These are phyloP conservation scores for Shargacucullia verbasci DNA, from an alignment of 2,888 invertebrate species.

Conservation along the genomic window DNA sequence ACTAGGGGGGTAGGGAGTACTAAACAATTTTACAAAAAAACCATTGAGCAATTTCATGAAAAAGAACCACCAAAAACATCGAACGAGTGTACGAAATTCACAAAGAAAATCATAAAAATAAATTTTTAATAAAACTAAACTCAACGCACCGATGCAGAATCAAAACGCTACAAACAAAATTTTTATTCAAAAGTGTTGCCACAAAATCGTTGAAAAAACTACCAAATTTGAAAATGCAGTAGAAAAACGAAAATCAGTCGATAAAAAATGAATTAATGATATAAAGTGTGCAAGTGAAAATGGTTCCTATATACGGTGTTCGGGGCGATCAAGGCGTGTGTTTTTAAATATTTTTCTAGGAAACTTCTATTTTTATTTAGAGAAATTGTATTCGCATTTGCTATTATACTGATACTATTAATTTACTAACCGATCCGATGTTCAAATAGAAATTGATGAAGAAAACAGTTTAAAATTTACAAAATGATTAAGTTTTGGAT, in stretches of 20 bases:
- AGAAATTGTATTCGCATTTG: constrained; percentile 68
- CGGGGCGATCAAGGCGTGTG: constrained; percentile 75
- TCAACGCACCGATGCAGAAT: constrained; percentile 62
- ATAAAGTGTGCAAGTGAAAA: constrained; percentile 68
- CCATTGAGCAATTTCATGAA: constrained; percentile 85
- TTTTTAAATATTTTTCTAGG: constrained; percentile 66
- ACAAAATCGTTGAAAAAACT: constrained; percentile 62
- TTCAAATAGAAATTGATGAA: constrained; percentile 39
- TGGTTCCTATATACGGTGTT: constrained; percentile 61
- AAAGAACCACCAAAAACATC: constrained; percentile 74
- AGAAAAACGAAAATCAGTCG: constrained; percentile 58
- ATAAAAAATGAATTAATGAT: constrained; percentile 57
- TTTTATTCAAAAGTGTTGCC: constrained; percentile 67
- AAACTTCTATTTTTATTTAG: constrained; percentile 61
- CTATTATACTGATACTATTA: constrained; percentile 72
- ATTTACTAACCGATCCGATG: constrained; percentile 58
- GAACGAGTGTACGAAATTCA: constrained; percentile 68
- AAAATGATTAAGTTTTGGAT: constrained; percentile 38
- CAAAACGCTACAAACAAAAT: constrained; percentile 64
- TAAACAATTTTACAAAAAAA: constrained; percentile 77
- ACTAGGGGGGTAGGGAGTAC: constrained; percentile 81
- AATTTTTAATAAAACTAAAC: constrained; percentile 56
- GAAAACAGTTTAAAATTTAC: constrained; percentile 29
- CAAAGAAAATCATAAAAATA: constrained; percentile 62
- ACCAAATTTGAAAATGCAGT: constrained; percentile 59